Percentiles rank a stretch among this genome's conserved stretches.
These are phyloP conservation scores for Steromphala cineraria DNA, from an alignment of 2,888 invertebrate genomes.

Conservation along the genomic window DNA sequence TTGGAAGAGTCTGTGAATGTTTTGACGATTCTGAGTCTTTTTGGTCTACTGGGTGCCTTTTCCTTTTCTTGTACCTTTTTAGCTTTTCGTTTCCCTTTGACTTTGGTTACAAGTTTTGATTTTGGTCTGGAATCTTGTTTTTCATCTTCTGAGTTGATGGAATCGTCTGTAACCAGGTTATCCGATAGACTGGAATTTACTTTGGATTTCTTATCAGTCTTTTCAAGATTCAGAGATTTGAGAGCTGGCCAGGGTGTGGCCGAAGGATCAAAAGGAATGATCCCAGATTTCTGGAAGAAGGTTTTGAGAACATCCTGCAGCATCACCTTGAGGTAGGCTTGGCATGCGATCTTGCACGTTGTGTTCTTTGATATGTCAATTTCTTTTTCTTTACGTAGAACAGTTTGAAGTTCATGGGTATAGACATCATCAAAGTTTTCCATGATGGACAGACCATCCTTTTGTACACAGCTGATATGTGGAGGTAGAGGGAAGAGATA, in stretches of 20 bases:
- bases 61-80: no score
- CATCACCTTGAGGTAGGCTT: neutral
- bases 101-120: no score
- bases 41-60: no score
- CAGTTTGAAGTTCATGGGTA: neutral
- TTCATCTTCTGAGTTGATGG: neutral
- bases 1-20: no score
- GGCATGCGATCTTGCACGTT: neutral
- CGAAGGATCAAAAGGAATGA: neutral
- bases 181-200: neutral
- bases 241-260: neutral
- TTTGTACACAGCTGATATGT: constrained; percentile 4
- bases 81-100: no score
- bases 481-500: constrained; percentile 9
- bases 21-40: no score
- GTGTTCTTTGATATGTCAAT: neutral
- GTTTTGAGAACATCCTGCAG: neutral
- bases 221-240: neutral
- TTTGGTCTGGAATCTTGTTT: no score
- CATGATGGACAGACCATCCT: neutral
- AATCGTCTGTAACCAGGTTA: neutral
- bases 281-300: neutral
- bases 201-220: neutral
- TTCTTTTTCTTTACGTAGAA: neutral
- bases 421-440: neutral